These are phyloP conservation scores for Sebastolobus altivelis DNA, from an alignment of 2,797 vertebrate genomes.

Conservation along the genomic window DNA sequence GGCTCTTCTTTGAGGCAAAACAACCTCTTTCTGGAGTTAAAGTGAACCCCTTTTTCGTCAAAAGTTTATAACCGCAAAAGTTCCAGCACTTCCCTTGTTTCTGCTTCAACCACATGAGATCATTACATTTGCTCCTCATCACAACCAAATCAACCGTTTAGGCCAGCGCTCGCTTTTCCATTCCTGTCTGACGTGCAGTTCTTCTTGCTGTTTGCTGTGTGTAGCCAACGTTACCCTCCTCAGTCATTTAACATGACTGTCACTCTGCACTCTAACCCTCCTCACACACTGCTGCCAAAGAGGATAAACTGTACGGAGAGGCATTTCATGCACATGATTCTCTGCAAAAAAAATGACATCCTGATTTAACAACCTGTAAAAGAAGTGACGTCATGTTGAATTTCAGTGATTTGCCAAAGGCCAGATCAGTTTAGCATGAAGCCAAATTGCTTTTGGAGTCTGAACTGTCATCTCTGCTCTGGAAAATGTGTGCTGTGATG, in stretches of 20 bases:
- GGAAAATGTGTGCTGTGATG: constrained; percentile 44
- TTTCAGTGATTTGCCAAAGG: constrained; percentile 46
- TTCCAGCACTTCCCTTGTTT: constrained; percentile 67
- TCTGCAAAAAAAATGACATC: constrained; percentile 36
- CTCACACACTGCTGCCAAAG: constrained; percentile 37
- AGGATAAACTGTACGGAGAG: constrained; percentile 42
- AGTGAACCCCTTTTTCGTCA: constrained; percentile 39
- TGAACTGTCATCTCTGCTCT: constrained; percentile 47
- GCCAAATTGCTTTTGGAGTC: constrained; percentile 49
- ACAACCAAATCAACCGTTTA: constrained; percentile 70
- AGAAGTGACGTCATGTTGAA: constrained; percentile 50
- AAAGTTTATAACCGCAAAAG: constrained; percentile 43
- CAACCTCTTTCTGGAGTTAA: constrained; percentile 28
- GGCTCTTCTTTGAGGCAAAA: constrained; percentile 7
- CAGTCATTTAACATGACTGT: constrained; percentile 48
- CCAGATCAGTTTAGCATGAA: constrained; percentile 30
- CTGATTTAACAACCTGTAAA: constrained; percentile 58
- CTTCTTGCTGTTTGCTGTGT: constrained; percentile 43
- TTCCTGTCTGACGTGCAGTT: constrained; percentile 53
- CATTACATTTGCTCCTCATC: constrained; percentile 81
- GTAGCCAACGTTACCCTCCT: constrained; percentile 45
- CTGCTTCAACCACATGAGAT: constrained; percentile 77
- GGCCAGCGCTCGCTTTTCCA: constrained; percentile 61
- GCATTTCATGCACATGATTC: constrained; percentile 32
- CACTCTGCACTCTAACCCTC: constrained; percentile 35